Evolutionary conservation across 2,113 vertebrate species (phyloP).

Genomic region (Riparia riparia): DNA sequence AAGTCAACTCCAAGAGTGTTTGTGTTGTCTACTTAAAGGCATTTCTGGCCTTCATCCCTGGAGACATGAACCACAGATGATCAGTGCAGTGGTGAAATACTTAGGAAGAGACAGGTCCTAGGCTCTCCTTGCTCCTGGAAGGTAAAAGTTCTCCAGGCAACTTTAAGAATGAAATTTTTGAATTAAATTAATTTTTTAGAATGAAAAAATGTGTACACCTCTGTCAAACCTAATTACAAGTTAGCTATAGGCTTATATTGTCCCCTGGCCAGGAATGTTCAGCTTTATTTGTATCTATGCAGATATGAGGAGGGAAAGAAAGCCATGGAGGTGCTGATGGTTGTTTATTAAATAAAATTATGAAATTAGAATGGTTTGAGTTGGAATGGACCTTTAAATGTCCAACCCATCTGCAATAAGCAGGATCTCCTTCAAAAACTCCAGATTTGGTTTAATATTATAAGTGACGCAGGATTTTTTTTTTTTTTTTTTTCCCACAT

Average conservation of each 20-base stretch:
- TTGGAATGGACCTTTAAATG: not conserved
- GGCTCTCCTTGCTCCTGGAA: not conserved
- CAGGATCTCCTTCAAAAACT: not conserved
- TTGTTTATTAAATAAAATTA: not conserved
- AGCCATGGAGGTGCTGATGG: not conserved
- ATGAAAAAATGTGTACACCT: accelerated
- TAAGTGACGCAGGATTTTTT: not conserved
- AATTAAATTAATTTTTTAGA: not conserved
- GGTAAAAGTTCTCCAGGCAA: not conserved
- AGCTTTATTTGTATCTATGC: accelerated
- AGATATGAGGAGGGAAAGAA: not conserved
- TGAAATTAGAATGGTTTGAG: not conserved
- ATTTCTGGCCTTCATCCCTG: not conserved
- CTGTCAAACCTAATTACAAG: not conserved
- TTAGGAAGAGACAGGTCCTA: not conserved
- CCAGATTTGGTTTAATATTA: not conserved
- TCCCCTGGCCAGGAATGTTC: too few species aligned
- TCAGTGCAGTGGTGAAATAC: not conserved
- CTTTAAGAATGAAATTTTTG: not conserved
- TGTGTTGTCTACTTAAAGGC: not conserved
- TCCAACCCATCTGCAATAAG: not conserved
- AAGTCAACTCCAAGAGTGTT: not conserved
- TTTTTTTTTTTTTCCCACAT: not conserved
- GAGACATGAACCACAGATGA: not conserved
- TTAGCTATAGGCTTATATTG: not conserved